Conservation (phyloP, 2,797 vertebrate species). For the Pseudochirops cupreus region DNA sequence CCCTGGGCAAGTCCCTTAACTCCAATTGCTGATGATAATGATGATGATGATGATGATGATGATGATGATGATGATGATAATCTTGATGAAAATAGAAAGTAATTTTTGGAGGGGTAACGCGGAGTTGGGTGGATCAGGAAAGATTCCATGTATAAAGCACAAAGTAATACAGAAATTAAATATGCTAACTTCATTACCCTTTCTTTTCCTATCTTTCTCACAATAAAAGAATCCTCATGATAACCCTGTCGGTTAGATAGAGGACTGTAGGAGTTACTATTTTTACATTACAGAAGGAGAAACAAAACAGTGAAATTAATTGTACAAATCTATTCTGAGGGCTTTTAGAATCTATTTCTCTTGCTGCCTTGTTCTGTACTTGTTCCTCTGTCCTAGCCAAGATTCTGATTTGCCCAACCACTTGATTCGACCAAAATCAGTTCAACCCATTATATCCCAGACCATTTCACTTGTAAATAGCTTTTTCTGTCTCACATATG, state of each 20-base stretch:
- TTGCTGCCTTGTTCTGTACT: constrained; percentile 10
- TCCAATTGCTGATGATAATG: too few species aligned
- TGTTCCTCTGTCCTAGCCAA: neutral
- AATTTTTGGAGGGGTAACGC: neutral
- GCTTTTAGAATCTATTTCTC: neutral
- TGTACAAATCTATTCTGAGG: neutral
- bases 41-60: too few species aligned
- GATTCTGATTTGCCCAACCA: neutral
- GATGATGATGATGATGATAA: too few species aligned
- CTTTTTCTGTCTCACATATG: neutral
- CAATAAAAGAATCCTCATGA: neutral
- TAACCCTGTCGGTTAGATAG: neutral
- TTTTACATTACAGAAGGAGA: neutral
- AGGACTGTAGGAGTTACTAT: neutral
- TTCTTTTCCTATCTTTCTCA: neutral
- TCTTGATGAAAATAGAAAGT: neutral
- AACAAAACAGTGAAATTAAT: neutral
- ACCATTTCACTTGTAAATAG: neutral
- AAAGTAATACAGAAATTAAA: neutral
- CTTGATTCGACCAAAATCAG: neutral
- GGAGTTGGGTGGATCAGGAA: neutral
- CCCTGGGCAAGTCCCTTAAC: too few species aligned
- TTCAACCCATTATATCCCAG: neutral
- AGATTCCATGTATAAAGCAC: neutral
- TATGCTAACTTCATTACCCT: neutral